A percentile compares a stretch with the other conserved stretches of the same genome.
Evolutionary conservation across 2,888 invertebrate genomes (phyloP).

Genomic region (Timema cristinae): DNA sequence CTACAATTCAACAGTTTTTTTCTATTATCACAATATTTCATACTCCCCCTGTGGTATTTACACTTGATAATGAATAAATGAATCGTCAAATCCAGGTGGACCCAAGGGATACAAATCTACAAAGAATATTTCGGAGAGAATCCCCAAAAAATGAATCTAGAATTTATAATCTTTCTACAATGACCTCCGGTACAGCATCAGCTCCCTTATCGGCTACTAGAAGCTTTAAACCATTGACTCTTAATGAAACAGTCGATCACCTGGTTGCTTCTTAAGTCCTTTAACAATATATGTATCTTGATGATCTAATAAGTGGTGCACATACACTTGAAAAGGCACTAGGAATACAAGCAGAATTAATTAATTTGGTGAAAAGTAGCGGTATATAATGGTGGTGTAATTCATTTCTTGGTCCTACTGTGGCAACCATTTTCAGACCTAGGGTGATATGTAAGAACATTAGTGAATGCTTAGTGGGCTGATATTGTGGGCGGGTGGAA

Average conservation of each 20-base stretch:
- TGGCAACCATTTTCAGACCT: too few species aligned
- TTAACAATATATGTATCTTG: background rate
- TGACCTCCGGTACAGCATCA: conserved; percentile 14
- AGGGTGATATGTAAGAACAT: too few species aligned
- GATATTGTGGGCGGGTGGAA: too few species aligned
- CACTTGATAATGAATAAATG: background rate
- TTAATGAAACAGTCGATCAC: background rate
- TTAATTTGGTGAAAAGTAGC: too few species aligned
- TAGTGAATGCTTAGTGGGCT: too few species aligned
- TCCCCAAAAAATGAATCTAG: background rate
- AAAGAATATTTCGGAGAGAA: background rate
- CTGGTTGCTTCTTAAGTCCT: background rate
- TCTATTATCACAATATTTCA: background rate
- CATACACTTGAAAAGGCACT: background rate
- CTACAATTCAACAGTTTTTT: background rate
- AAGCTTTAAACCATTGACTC: background rate
- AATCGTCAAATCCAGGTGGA: conserved; percentile 10
- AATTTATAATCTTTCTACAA: background rate
- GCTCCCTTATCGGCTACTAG: background rate
- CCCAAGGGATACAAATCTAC: conserved; percentile 1
- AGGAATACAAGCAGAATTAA: background rate
- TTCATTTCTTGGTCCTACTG: too few species aligned
- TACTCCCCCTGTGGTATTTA: background rate
- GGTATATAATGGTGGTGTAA: too few species aligned
- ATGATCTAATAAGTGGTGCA: background rate